Evolutionary conservation across 2,797 vertebrate genomes (phyloP).

Genomic region (Hippoglossus hippoglossus): DNA sequence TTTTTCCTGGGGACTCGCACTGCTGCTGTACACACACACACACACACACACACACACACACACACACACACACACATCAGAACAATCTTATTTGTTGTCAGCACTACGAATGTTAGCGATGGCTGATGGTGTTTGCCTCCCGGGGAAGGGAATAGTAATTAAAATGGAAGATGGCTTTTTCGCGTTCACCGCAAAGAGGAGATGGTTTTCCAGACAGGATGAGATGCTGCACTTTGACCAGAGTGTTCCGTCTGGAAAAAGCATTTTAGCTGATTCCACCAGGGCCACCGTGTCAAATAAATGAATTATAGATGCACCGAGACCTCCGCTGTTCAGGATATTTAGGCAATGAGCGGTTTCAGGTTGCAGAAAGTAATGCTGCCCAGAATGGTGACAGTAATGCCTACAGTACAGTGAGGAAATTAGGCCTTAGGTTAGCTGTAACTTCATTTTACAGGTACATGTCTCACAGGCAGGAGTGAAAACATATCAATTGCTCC

Average conservation of each 20-base stretch:
- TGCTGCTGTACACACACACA: conserved; percentile 8
- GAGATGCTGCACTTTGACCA: conserved; percentile 18
- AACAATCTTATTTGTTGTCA: conserved; percentile 22
- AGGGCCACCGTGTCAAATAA: conserved; percentile 37
- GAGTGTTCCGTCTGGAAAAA: conserved; percentile 53
- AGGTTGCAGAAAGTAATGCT: conserved; percentile 41
- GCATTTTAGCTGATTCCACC: conserved; percentile 50
- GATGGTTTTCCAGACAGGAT: conserved; percentile 38
- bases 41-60: conserved; percentile 21
- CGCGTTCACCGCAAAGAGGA: conserved; percentile 29
- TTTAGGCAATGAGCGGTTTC: conserved; percentile 46
- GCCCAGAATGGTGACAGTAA: conserved; percentile 31
- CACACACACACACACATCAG: not conserved
- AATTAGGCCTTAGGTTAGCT: conserved; percentile 1
- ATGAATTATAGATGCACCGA: conserved; percentile 69
- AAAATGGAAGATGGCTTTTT: conserved; percentile 37
- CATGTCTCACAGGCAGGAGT: not conserved
- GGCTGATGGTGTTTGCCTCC: conserved; percentile 10
- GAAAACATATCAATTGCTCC: not conserved
- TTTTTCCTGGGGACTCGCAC: conserved; percentile 42
- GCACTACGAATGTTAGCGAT: not conserved
- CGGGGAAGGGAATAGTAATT: conserved; percentile 22
- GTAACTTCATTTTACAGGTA: not conserved
- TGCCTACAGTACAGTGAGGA: not conserved
- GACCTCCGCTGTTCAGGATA: conserved; percentile 36